phyloP scores from a whole-genome alignment of 1,140 invertebrate species.

The Pseudomyrmex gracilis region DNA sequence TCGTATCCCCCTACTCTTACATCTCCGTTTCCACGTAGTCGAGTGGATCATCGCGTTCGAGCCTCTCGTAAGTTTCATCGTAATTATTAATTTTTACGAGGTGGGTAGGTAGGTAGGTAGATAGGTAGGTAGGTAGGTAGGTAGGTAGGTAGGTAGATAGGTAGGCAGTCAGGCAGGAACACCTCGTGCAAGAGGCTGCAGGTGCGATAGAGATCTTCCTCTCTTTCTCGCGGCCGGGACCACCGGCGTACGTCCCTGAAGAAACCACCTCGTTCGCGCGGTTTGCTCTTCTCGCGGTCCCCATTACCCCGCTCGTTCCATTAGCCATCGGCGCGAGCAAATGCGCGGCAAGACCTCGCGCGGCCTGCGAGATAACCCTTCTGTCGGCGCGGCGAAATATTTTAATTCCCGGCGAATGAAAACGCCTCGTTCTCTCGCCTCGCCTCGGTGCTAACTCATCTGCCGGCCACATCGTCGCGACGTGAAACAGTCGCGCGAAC shows the following conservation, averaged over 20 bases:
- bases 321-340: slow-evolving; percentile 73
- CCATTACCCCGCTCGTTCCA: slow-evolving; percentile 70
- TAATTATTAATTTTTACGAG: slow-evolving; percentile 84
- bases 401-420: slow-evolving; percentile 75
- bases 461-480: neutral
- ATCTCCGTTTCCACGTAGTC: slow-evolving; percentile 44
- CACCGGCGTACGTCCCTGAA: slow-evolving; percentile 73
- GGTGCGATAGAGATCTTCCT: slow-evolving; percentile 82
- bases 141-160: slow-evolving; percentile 46
- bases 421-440: slow-evolving; percentile 71
- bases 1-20: neutral
- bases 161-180: slow-evolving; percentile 42
- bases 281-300: slow-evolving; percentile 4
- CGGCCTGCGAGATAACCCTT: slow-evolving; percentile 74
- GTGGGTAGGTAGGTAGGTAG: slow-evolving; percentile 5
- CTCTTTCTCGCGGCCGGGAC: slow-evolving; percentile 65
- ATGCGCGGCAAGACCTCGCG: slow-evolving; percentile 69
- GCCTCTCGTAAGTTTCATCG: slow-evolving; percentile 73
- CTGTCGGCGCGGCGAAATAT: slow-evolving; percentile 78
- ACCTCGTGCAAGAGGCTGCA: slow-evolving; percentile 70
- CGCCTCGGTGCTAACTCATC: slow-evolving; percentile 66
- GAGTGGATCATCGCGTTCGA: slow-evolving; percentile 61
- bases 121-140: slow-evolving; percentile 57
- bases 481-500: slow-evolving; percentile 2
- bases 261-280: slow-evolving; percentile 61